Base-by-base conservation (phyloP, 64 coral and sea anemone genomes). In the Actinia tenebrosa region DNA sequence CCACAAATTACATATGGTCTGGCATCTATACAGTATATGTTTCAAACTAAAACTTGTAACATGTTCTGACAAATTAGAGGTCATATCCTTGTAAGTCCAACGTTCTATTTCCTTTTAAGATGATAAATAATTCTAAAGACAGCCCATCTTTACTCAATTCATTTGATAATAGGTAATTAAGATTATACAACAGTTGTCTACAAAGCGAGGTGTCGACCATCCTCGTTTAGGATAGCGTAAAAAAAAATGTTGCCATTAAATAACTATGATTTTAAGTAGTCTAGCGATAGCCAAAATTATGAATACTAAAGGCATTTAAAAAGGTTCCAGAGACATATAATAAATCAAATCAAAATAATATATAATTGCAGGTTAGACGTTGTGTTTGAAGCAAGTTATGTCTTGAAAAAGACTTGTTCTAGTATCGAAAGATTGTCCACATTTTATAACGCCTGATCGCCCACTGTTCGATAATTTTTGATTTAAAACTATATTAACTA, bases 91-190 rank as follows among this genome's bases (percentile, higher is more conserved):
- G 30, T n/a, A 71, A 23, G 23, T 25, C 66, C 25, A 71, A 71
- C 7, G 9, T 8, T 26, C 8, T 71, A 22, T 42, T 75, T 72
- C 26, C 25, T 75, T 15, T 75, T 5, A 3, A 13, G 69, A 25
- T 75, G 13, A 30, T 75, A 75, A 75, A 42, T 42, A 75, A 30
- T 15, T 42, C 69, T 42, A 75, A 75, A 75, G 11, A 43, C n/a
- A 37, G 23, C 13, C n/a, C 63, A 23, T 19, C 25, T 75, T 30
- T 10, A 4, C 69, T 42, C n/a, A 75, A 30, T 42, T 75, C 2
- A 30, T 75, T 75, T 75, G 69, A 75, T 75, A 30, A 66, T 66
- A n/a, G 63, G 69, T 27, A 16, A 75, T 75, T 75, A 16, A 75
- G 7, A 75, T 27, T 15, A 37, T 37, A 7, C n/a, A 75, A 30